phyloP scores from a whole-genome alignment of 35 echinoderm and acorn worm genomes.

The Patiria miniata region DNA sequence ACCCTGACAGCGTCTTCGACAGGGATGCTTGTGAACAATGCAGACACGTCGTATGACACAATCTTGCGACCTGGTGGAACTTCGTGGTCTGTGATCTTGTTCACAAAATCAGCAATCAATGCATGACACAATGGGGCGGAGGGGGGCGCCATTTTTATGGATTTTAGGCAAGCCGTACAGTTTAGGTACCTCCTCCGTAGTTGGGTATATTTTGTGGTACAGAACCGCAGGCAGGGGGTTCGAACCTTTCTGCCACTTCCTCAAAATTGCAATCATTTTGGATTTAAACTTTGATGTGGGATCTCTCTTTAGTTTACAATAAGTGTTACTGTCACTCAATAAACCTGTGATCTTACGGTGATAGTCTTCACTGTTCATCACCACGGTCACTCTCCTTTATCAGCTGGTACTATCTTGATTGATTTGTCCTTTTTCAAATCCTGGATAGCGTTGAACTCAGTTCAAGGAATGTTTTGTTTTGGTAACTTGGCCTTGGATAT shows the following conservation, averaged over 20 bases:
- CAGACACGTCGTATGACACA: no score
- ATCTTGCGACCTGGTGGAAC: no score
- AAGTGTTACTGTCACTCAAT: not conserved
- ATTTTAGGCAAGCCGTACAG: no score
- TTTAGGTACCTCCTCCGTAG: no score
- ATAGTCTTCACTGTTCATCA: constrained; percentile 30
- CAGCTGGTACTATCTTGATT: not conserved
- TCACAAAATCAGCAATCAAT: no score
- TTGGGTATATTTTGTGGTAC: no score
- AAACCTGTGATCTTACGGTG: not conserved
- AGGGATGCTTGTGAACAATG: no score
- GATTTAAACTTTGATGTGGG: not conserved
- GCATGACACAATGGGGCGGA: no score
- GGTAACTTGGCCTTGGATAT: not conserved
- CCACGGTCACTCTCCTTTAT: constrained; percentile 29
- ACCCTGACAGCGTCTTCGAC: no score
- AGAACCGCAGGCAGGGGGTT: not conserved
- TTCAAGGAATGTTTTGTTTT: not conserved
- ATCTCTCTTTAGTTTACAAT: not conserved
- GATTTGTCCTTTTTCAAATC: constrained; percentile 23
- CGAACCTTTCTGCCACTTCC: not conserved
- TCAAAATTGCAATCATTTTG: not conserved
- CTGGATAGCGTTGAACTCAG: not conserved
- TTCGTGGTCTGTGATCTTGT: no score
- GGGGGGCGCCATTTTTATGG: no score